Percentiles rank a stretch among this genome's conserved stretches.
Conservation (phyloP, 1,140 invertebrate genomes). For the Drosophila athabasca region DNA sequence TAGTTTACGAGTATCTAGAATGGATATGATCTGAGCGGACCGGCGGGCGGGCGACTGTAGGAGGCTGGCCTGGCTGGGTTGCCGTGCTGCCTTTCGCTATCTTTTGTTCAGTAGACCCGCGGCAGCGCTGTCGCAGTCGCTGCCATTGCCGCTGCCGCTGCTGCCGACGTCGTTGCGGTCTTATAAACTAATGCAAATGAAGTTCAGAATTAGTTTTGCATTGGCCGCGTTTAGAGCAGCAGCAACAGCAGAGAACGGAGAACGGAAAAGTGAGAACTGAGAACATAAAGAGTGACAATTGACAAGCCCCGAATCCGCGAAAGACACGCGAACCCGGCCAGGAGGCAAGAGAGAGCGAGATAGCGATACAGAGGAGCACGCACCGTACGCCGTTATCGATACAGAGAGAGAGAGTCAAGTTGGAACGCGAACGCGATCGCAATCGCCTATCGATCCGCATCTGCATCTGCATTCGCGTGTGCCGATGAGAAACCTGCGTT, state of each 20-base stretch:
- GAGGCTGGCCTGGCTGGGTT: not conserved
- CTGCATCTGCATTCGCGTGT: conserved; percentile 51
- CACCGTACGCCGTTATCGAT: not conserved
- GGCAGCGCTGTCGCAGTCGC: conserved; percentile 3
- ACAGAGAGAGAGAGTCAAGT: conserved; percentile 8
- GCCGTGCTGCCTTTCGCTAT: conserved; percentile 2
- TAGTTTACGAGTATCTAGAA: no score
- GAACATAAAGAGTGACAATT: no score
- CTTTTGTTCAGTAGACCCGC: conserved; percentile 11
- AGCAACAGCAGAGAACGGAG: conserved; percentile 20
- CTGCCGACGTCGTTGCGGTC: conserved; percentile 35
- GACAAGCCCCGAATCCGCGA: not conserved
- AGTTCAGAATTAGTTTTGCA: conserved; percentile 79
- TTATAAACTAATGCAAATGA: conserved; percentile 79
- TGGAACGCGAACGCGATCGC: not conserved
- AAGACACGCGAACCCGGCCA: not conserved
- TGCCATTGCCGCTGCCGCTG: conserved; percentile 1
- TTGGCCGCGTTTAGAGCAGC: conserved; percentile 77
- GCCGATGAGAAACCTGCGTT: conserved; percentile 87
- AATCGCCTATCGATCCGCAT: conserved; percentile 34
- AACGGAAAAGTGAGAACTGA: not conserved
- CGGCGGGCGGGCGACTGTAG: no score
- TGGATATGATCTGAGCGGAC: no score
- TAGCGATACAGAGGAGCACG: not conserved
- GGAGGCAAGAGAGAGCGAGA: not conserved